Evolutionary conservation across 2,113 vertebrate species (phyloP).

Genomic region (Aegotheles bennettii): DNA sequence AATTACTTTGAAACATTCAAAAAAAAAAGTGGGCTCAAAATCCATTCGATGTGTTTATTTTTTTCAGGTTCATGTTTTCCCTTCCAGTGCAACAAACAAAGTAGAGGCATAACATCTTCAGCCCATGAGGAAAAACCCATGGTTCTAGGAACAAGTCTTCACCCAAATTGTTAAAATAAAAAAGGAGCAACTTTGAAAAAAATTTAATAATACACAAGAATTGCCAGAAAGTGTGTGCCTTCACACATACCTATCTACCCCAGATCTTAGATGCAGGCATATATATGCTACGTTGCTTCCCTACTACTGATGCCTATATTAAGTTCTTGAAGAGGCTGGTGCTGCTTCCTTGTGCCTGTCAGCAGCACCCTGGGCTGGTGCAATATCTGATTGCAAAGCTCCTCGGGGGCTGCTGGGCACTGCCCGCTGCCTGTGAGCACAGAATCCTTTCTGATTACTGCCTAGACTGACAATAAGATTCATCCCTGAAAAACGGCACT

Average conservation of each 20-base stretch:
- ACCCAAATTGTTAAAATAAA: background rate
- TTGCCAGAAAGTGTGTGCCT: background rate
- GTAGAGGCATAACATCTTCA: background rate
- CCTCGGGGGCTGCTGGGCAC: background rate
- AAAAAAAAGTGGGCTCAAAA: constrained; percentile 13
- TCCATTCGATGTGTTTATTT: background rate
- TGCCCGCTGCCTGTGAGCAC: background rate
- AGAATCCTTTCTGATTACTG: background rate
- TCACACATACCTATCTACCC: background rate
- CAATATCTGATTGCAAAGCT: background rate
- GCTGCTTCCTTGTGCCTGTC: background rate
- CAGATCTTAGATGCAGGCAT: background rate
- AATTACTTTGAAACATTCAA: constrained; percentile 31
- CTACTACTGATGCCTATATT: background rate
- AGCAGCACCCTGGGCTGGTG: no score
- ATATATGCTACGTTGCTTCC: background rate
- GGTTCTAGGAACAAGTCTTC: background rate
- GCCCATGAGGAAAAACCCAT: background rate
- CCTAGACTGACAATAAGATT: background rate
- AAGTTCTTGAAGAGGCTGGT: background rate
- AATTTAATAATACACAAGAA: background rate
- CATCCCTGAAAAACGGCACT: background rate
- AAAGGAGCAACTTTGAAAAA: background rate
- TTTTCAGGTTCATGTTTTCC: background rate
- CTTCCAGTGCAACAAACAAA: background rate